Evolutionary conservation across 92 coral and sea anemone species (phyloP).

Genomic region (Epizoanthus rinbou): DNA sequence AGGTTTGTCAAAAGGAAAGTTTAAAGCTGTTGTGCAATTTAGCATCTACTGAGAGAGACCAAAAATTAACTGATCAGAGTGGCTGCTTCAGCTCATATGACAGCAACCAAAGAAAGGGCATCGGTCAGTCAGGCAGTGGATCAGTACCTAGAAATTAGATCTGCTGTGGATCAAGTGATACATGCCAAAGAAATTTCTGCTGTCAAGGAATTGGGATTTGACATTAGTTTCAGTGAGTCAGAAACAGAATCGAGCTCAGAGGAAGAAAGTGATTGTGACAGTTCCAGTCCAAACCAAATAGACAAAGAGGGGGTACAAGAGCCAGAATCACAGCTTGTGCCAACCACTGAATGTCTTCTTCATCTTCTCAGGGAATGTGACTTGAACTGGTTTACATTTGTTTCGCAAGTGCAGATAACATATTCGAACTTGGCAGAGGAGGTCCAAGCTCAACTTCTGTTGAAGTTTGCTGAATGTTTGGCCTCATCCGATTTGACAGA

Average conservation of each 20-base stretch:
- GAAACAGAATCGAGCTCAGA: too few species aligned
- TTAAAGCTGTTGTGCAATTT: conserved; percentile 62
- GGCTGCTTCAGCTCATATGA: conserved; percentile 51
- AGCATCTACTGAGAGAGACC: conserved; percentile 61
- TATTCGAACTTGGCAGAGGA: not conserved
- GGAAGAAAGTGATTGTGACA: conserved; percentile 34
- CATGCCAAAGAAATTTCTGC: conserved; percentile 45
- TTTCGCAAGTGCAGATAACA: conserved; percentile 2
- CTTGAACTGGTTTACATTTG: conserved; percentile 57
- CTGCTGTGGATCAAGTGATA: conserved; percentile 55
- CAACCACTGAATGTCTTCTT: conserved; percentile 39
- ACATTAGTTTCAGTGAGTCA: not conserved
- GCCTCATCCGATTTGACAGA: too few species aligned
- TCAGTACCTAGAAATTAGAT: conserved; percentile 43
- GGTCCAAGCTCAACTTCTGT: too few species aligned
- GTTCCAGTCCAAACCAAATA: not conserved
- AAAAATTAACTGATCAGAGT: conserved; percentile 46
- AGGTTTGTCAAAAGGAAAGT: conserved; percentile 54
- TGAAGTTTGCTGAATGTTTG: too few species aligned
- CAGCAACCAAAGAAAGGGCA: conserved; percentile 39
- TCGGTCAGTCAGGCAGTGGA: conserved; percentile 56
- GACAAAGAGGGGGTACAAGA: too few species aligned
- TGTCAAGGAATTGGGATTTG: conserved; percentile 29
- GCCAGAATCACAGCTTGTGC: not conserved
- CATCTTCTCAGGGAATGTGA: conserved; percentile 34